Evolutionary conservation across 2,888 invertebrate species (phyloP).

Genomic region (Brenthis hecate): DNA sequence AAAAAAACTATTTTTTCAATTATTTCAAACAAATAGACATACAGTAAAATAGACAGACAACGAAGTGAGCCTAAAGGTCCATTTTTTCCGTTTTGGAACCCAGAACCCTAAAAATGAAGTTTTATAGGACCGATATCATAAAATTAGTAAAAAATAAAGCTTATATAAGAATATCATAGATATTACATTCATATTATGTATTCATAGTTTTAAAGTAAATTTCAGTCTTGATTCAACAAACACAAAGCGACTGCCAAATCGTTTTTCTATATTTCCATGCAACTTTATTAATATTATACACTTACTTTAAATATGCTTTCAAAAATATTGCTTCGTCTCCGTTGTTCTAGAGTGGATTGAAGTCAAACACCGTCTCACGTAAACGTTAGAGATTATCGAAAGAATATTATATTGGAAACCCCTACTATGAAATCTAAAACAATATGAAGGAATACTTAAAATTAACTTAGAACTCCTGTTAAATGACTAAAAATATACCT

Average conservation of each 20-base stretch:
- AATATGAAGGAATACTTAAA: not conserved
- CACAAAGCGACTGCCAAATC: no score
- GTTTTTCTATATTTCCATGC: constrained; percentile 6
- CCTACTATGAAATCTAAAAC: constrained; percentile 39
- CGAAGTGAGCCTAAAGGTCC: no score
- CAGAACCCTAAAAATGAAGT: no score
- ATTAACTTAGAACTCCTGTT: not conserved
- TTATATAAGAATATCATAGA: no score
- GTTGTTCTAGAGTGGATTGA: constrained; percentile 47
- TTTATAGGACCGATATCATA: no score
- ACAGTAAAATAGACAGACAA: no score
- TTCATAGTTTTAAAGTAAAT: not conserved
- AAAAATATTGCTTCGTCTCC: constrained; percentile 54
- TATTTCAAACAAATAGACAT: no score
- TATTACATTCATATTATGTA: no score
- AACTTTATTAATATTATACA: constrained; percentile 25
- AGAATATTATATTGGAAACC: constrained; percentile 49
- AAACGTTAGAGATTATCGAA: constrained; percentile 59
- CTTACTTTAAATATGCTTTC: constrained; percentile 47
- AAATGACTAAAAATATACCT: no score
- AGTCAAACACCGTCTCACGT: constrained; percentile 53
- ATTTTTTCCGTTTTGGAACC: no score
- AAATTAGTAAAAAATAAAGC: no score
- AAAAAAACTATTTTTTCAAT: no score
- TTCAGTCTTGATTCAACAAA: not conserved